Conservation (phyloP, 1,140 invertebrate genomes). For the Carposina sasakii region DNA sequence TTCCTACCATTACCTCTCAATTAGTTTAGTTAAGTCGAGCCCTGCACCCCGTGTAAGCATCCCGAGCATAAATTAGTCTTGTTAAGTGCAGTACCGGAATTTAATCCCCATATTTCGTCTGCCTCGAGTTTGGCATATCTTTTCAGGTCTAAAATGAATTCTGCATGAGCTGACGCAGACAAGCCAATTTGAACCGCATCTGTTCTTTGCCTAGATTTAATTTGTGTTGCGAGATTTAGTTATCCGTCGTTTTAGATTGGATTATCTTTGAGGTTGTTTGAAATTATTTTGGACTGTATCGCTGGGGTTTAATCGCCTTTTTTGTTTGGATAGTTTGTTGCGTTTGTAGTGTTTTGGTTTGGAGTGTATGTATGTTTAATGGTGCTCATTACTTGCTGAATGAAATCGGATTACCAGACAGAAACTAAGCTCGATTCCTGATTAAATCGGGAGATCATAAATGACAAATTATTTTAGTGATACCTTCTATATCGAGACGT, state of each 20-base stretch:
- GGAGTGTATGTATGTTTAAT: conserved; percentile 30
- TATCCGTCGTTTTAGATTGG: background rate
- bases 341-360: conserved; percentile 6
- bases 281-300: too few relatives aligned
- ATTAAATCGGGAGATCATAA: too few relatives aligned
- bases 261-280: background rate
- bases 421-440: conserved; percentile 38
- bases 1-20: conserved; percentile 61
- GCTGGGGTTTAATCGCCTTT: too few relatives aligned
- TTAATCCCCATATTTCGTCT: conserved; percentile 72
- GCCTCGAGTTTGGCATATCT: conserved; percentile 59
- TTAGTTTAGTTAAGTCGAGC: conserved; percentile 62
- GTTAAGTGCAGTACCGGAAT: conserved; percentile 68
- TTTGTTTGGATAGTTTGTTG: background rate
- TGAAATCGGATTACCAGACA: conserved; percentile 46
- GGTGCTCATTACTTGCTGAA: conserved; percentile 48
- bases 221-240: background rate
- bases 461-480: too few relatives aligned
- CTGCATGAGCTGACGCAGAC: conserved; percentile 24
- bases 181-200: conserved; percentile 36
- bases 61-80: conserved; percentile 65
- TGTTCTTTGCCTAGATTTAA: background rate
- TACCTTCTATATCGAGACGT: too few relatives aligned
- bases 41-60: conserved; percentile 40
- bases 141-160: conserved; percentile 48